Evolutionary conservation across 2,113 vertebrate species (phyloP).

Genomic region (Catharus bicknelli): DNA sequence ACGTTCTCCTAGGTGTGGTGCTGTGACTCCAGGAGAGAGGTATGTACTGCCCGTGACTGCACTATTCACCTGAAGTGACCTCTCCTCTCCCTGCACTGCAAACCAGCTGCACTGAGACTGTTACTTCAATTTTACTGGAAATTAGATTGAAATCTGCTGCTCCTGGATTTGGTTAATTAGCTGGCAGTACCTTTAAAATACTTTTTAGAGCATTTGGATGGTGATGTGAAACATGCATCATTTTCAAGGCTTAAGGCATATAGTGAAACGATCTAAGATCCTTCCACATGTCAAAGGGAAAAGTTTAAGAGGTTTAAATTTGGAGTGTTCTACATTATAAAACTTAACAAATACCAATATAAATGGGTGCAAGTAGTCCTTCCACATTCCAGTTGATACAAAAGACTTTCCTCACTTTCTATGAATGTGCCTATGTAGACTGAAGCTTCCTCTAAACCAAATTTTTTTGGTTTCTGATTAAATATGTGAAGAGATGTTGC

Average conservation of each 20-base stretch:
- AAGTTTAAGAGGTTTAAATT: not conserved
- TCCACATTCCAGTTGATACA: not conserved
- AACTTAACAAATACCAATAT: not conserved
- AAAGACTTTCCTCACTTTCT: conserved; percentile 5
- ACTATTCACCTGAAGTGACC: not conserved
- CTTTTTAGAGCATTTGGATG: not conserved
- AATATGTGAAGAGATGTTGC: conserved; percentile 6
- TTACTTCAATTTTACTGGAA: not conserved
- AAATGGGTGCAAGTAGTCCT: not conserved
- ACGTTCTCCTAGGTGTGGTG: not conserved
- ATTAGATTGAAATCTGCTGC: not conserved
- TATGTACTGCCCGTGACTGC: not conserved
- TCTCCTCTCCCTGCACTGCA: not conserved
- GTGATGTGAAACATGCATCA: not conserved
- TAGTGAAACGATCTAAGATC: not conserved
- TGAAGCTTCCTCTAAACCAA: not conserved
- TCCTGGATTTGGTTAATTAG: not conserved
- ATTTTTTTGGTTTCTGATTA: conserved; percentile 15
- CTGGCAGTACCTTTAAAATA: not conserved
- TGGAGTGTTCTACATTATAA: not conserved
- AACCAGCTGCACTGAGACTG: not conserved
- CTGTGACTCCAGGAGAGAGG: not conserved
- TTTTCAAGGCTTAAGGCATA: not conserved
- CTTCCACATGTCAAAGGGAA: not conserved
- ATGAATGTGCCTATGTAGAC: conserved; percentile 2